Conservation (phyloP, 23 tunicate species). For the Trididemnum clinides region DNA sequence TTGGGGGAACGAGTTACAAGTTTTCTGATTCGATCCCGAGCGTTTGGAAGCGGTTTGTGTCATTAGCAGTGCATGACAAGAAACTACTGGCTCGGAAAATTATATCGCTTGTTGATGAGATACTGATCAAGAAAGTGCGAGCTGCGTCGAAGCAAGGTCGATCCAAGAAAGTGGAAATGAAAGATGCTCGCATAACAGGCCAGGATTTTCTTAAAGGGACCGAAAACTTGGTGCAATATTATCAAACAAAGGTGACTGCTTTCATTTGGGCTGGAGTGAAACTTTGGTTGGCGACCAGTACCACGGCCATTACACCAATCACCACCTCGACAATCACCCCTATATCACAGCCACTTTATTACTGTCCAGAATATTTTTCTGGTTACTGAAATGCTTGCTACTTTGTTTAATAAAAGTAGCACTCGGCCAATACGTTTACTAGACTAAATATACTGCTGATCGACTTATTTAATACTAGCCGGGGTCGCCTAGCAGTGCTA, state of each 20-base stretch:
- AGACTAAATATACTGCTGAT: no score
- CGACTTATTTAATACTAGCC: no score
- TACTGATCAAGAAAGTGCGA: neutral
- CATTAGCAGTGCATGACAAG: slow-evolving; percentile 17
- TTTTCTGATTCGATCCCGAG: neutral
- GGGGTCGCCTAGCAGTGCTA: no score
- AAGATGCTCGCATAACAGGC: neutral
- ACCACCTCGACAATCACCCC: no score
- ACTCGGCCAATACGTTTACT: no score
- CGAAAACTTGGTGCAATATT: slow-evolving; percentile 37
- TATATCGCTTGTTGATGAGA: slow-evolving; percentile 10
- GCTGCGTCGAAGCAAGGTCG: neutral
- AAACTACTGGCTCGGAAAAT: neutral
- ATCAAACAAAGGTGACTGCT: neutral
- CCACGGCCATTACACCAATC: no score
- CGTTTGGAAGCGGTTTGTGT: slow-evolving; percentile 14
- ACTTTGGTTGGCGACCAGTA: no score
- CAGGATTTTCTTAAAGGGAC: slow-evolving; percentile 53
- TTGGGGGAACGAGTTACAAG: slow-evolving; percentile 30
- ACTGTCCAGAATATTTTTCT: no score
- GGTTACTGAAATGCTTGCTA: no score
- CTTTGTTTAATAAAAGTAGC: no score
- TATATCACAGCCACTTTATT: no score
- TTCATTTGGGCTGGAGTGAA: no score
- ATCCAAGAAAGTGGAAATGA: neutral